Conservation (phyloP, 2,113 vertebrate species). For the Saiga tatarica region DNA sequence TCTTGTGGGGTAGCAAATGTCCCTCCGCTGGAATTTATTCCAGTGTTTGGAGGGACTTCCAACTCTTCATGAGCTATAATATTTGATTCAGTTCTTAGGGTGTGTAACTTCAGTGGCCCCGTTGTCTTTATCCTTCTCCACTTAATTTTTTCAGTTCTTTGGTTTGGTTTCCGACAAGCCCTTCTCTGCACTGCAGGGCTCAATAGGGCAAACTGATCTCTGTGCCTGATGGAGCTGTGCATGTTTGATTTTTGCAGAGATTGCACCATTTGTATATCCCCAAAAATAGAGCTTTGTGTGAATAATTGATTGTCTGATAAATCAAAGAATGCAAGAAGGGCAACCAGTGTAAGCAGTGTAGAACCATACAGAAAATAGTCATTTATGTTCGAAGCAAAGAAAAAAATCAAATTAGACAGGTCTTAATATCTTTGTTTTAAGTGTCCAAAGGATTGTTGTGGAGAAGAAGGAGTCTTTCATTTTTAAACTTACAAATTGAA, state of each 20-base stretch:
- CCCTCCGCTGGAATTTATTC: neutral
- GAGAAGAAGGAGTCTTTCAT: neutral
- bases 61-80: neutral
- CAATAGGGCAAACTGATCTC: neutral
- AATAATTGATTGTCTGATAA: neutral
- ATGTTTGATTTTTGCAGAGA: neutral
- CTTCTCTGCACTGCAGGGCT: neutral
- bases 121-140: neutral
- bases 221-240: neutral
- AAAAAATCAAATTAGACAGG: neutral
- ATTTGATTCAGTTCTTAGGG: neutral
- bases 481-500: neutral
- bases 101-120: neutral
- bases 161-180: neutral
- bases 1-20: neutral
- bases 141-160: neutral
- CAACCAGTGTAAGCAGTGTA: neutral
- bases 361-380: neutral
- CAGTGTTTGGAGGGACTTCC: neutral
- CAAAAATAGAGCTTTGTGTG: neutral
- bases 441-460: neutral
- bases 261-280: neutral
- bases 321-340: neutral
- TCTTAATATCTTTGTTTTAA: neutral
- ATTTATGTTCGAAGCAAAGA: neutral